A percentile compares a stretch with the other conserved stretches of the same genome.
Evolutionary conservation across 1,140 invertebrate genomes (phyloP).

Genomic region (Rhopalosiphum padi): DNA sequence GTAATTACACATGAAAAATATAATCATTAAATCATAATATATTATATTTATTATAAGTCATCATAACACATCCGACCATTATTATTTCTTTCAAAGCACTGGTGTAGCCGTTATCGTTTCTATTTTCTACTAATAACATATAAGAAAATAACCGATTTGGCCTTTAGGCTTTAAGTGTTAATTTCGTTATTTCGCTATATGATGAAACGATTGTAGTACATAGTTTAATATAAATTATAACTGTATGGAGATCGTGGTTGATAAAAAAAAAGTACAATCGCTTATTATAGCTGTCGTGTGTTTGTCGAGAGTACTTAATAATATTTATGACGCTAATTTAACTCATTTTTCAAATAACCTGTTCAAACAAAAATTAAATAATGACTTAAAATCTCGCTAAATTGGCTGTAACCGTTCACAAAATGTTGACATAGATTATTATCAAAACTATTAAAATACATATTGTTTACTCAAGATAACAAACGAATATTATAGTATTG

Average conservation of each 20-base stretch:
- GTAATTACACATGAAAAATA: no score
- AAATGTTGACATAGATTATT: not conserved
- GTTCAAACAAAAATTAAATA: not conserved
- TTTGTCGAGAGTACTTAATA: not conserved
- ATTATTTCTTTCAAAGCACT: no score
- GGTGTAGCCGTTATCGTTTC: not conserved
- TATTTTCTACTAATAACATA: not conserved
- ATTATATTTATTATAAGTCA: no score
- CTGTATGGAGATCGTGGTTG: not conserved
- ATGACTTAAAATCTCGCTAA: not conserved
- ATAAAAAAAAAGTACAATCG: not conserved
- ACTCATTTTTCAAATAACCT: not conserved
- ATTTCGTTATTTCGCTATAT: not conserved
- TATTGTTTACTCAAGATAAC: not conserved
- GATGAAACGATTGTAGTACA: not conserved
- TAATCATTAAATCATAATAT: no score
- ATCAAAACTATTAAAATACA: not conserved
- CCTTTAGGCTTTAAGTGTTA: not conserved
- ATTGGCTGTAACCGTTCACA: not conserved
- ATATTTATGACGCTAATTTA: not conserved
- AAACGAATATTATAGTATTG: not conserved
- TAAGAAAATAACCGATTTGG: not conserved
- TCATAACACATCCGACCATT: no score
- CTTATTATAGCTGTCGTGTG: not conserved
- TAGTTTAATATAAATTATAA: not conserved